Percentiles rank a stretch among this genome's conserved stretches.
Conservation (phyloP, 2,797 vertebrate genomes). For the Ptychobarbus kaznakovi region DNA sequence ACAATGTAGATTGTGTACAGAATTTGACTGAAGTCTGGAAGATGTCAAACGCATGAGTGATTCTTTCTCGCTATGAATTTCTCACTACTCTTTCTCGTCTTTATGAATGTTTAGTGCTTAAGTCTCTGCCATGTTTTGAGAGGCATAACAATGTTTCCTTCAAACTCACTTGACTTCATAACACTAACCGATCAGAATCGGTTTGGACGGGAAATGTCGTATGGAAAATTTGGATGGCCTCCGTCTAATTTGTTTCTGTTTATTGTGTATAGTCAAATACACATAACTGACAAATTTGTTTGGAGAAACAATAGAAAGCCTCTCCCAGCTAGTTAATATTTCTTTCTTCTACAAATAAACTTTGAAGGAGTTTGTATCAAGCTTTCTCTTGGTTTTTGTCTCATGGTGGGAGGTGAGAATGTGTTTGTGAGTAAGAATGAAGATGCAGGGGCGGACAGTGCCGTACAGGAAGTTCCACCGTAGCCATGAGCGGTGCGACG, state of each 20-base stretch:
- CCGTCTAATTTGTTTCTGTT: background rate
- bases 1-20: background rate
- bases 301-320: background rate
- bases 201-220: background rate
- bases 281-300: background rate
- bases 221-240: constrained; percentile 7
- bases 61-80: background rate
- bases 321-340: background rate
- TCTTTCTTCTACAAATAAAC: background rate
- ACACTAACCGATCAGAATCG: background rate
- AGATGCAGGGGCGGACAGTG: constrained; percentile 56
- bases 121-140: background rate
- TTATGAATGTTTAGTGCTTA: background rate
- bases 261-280: constrained; percentile 3
- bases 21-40: background rate
- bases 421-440: constrained; percentile 35
- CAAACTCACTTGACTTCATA: background rate
- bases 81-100: background rate
- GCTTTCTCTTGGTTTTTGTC: background rate
- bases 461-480: constrained; percentile 41
- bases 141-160: background rate
- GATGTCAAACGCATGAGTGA: background rate
- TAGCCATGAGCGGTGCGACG: background rate
- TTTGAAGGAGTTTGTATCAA: background rate
- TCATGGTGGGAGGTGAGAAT: constrained; percentile 17